Base-by-base conservation (phyloP, 2,888 invertebrate genomes). In the Clitarchus hookeri region DNA sequence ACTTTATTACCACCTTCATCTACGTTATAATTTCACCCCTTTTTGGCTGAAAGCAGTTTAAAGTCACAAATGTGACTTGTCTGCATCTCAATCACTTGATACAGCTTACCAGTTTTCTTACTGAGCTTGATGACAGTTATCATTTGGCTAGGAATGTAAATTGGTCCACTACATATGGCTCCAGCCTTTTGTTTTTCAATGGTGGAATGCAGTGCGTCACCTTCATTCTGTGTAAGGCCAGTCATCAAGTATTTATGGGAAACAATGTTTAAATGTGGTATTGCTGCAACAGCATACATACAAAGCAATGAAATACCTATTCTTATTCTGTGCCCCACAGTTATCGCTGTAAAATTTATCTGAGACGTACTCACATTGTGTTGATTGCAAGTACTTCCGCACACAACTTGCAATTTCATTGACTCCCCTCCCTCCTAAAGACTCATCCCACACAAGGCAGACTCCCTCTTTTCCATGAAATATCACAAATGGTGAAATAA, bases 291-390 rank as follows among this genome's bases (percentile, higher is more conserved):
- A 65, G 65, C 65, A 65, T 19, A 65, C 65, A 65, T n/a, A 65
- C 65, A 65, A 12, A 19, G 65, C 6, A 65, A 16, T 65, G 19
- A 65, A 19, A 16, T 65, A 19, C 65, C 23, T 65, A 19, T 65
- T 65, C 65, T 65, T 65, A 16, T 65, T 65, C 65, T 65, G 65
- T 65, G 65, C 65, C 65, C 65, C 65, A 65, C 65, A 65, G 65
- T 65, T 65, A 23, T 65, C 65, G 19, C 65, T 65, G 19, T 65
- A 65, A 65, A 65, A 65, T 65, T 6, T 65, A 65, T 65, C 65
- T 19, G 65, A 65, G 65, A 65, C 65, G 16, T 16, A 12, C 13
- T 65, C 11, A 9, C 65, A 65, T 6, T 65, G 65, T 19, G 65
- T 23, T 65, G 65, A 65, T 65, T 65, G 65, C 65, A 65, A 65